phyloP scores from a whole-genome alignment of 2,797 vertebrate species.

The Lateolabrax maculatus region DNA sequence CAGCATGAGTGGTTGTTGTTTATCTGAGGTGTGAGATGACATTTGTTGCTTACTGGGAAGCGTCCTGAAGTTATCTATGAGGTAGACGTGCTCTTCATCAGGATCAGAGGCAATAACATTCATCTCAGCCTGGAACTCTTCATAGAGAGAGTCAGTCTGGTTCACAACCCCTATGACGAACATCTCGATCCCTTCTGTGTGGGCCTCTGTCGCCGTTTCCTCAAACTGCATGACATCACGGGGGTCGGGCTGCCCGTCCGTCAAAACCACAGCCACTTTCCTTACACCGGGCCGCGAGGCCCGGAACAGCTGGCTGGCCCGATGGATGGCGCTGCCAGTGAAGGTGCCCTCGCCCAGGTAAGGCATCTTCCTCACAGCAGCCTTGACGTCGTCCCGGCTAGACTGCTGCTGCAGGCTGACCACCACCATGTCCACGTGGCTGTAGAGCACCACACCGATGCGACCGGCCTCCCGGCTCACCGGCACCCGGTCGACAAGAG shows the following conservation, averaged over 20 bases:
- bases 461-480: conserved; percentile 76
- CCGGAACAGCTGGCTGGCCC: conserved; percentile 82
- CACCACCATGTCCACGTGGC: conserved; percentile 85
- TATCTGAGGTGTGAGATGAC: background rate
- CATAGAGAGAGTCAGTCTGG: conserved; percentile 80
- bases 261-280: conserved; percentile 89
- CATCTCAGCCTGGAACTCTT: conserved; percentile 87
- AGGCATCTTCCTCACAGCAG: conserved; percentile 85
- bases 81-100: conserved; percentile 85
- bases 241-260: conserved; percentile 86
- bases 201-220: conserved; percentile 76
- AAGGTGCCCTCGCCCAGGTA: conserved; percentile 91
- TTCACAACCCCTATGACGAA: conserved; percentile 89
- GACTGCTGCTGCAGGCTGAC: conserved; percentile 83
- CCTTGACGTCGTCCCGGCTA: conserved; percentile 80
- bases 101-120: conserved; percentile 89
- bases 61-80: conserved; percentile 86
- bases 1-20: background rate
- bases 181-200: conserved; percentile 79
- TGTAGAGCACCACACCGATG: conserved; percentile 90
- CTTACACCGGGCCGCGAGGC: conserved; percentile 78
- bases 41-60: conserved; percentile 73
- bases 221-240: conserved; percentile 82
- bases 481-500: conserved; percentile 83
- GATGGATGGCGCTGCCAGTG: conserved; percentile 87